Evolutionary conservation across 2,113 vertebrate species (phyloP), one percentile per base, ranked within the genome.

Genomic region (Terrapene triunguis): DNA sequence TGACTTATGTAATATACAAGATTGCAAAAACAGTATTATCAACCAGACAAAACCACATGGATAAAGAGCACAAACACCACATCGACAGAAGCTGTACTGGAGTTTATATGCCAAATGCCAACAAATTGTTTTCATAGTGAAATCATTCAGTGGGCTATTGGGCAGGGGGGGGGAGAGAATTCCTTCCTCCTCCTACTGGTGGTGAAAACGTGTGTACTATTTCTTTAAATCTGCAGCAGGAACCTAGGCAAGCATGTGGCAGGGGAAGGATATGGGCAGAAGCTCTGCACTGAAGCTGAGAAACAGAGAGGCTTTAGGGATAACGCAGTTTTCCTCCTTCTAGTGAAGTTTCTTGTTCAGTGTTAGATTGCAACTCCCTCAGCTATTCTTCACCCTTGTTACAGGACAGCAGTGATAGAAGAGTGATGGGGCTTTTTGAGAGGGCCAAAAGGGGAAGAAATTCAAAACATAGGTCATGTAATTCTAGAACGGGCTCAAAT

Each of bases 381-480:
- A 91, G 93, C 82, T 95, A 91, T 92, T 72, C 82, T 95, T 86
- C 11, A 0, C 22, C 94, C 87, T 89, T 47, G 87, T 89, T 96
- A 95, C 90, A 55, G 85, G 95, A 94, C 90, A 92, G 84, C 88
- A 51, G 50, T 82, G 90, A 91, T 57, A 89, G 87, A 78, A 95
- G 93, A 96, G 95, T 96, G 96, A 94, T 97, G 95, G 17, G 16
- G 8, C 82, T 93, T 86, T 92, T 90, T 92, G 90, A 59, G 47
- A 95, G 82, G 94, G 44, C 94, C 53, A 96, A 93, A 80, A 95
- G 91, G 48, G 78, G 93, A 96, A 96, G 82, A 96, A 94, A 94
- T 19, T 32, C 93, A 88, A 55, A 94, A 94, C 9, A 38, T 22
- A 35, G 19, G 7, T 69, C 35, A 38, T 5, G 17, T n/a, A 69